Evolutionary conservation across 1,140 invertebrate genomes (phyloP).

Genomic region (Drosophila triauraria): DNA sequence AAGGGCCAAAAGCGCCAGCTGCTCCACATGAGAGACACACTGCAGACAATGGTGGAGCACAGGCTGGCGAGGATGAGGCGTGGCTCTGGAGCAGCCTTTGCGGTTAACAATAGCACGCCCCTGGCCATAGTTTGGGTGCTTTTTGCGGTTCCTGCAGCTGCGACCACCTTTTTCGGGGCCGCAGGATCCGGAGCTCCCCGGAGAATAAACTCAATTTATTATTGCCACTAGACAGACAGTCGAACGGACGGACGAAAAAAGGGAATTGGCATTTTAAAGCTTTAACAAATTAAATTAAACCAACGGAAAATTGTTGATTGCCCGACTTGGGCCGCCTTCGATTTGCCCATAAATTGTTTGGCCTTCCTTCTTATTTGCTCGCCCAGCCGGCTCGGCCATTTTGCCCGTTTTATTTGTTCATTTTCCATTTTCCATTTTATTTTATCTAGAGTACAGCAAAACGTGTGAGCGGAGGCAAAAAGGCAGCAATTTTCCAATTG

Average conservation of each 20-base stretch:
- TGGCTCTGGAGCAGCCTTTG: slow-evolving; percentile 50
- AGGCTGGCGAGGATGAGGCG: slow-evolving; percentile 17
- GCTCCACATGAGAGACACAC: slow-evolving; percentile 46
- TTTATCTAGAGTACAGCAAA: slow-evolving; percentile 28
- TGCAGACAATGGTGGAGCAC: slow-evolving; percentile 66
- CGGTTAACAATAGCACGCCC: slow-evolving; percentile 74
- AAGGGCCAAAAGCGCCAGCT: slow-evolving; percentile 55
- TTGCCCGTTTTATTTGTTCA: slow-evolving; percentile 38
- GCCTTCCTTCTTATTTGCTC: slow-evolving; percentile 38
- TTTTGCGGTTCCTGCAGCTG: slow-evolving; percentile 62
- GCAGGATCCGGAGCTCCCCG: slow-evolving; percentile 25
- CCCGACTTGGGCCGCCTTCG: slow-evolving; percentile 48
- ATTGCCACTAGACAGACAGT: slow-evolving; percentile 62
- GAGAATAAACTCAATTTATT: slow-evolving; percentile 83
- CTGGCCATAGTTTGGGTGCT: slow-evolving; percentile 67
- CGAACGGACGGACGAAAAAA: slow-evolving; percentile 29
- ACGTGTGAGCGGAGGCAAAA: slow-evolving; percentile 34
- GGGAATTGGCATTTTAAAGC: slow-evolving; percentile 79
- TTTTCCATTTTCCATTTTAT: slow-evolving; percentile 36
- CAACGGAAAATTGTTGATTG: slow-evolving; percentile 65
- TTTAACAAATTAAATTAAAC: slow-evolving; percentile 79
- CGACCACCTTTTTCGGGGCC: slow-evolving; percentile 44
- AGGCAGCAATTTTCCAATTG: slow-evolving; percentile 81
- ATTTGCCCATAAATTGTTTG: slow-evolving; percentile 65
- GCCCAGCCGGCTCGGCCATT: slow-evolving; percentile 22